Evolutionary conservation across 2,797 vertebrate species (phyloP), one percentile per base, ranked within the genome.

Genomic region (Buceros bicornis): DNA sequence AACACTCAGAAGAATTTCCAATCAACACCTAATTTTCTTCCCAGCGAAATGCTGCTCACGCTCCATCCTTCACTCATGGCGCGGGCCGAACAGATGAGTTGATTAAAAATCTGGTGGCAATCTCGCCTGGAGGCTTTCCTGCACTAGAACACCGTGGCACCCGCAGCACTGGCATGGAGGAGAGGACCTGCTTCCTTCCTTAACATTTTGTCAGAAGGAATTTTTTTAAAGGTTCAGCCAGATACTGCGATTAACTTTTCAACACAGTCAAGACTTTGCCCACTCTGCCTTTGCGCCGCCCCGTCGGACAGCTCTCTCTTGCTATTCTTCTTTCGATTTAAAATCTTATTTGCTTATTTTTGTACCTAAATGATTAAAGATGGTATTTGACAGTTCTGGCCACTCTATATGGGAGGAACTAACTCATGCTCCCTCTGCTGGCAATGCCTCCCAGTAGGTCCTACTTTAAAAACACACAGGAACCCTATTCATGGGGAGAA

Each of bases 351-450:
- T 64, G 40, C 28, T 54, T 51, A 10, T 43, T 71, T 85, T 82
- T 28, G 11, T 12, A 37, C 13, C 76, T 60, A 18, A n/a, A 31
- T 51, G 33, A 64, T 35, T 67, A 37, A 64, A 73, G 19, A 40
- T 29, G 74, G 17, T 19, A 28, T 70, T 58, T 62, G 21, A 37
- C 4, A n/a, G 16, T 1, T 48, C 37, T 43, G 53, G 50, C 5
- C 77, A 50, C 69, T 0, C 0, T 6, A 79, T 31, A 73, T 13
- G 67, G 40, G 42, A 85, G 65, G 67, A 81, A 50, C 60, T 53
- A 72, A 28, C 48, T 93, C 72, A 40, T 45, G 47, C 96, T 97
- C 96, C 94, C 96, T 97, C 97, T 97, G 93, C 95, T 96, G 97
- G 96, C 86, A 92, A 93, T 5, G 83, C 48, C 72, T 84, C 81